A percentile compares a stretch with the other conserved stretches of the same genome.
phyloP scores from a whole-genome alignment of 2,888 invertebrate genomes.

The Ectropis crepuscularia region DNA sequence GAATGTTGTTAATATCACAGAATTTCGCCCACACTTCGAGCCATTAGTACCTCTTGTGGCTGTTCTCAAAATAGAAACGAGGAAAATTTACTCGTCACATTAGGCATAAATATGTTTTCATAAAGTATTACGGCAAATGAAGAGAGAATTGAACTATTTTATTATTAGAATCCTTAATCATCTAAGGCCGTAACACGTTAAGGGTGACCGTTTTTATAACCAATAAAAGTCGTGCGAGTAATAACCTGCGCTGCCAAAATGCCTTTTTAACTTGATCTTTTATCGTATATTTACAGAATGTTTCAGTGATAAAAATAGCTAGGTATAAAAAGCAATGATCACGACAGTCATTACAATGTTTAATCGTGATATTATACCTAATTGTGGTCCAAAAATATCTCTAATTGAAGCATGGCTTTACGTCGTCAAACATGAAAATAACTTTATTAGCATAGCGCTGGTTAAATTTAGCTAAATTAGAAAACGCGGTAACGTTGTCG shows the following conservation, averaged over 20 bases:
- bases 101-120: not conserved
- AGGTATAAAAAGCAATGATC: not conserved
- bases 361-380: slow-evolving; percentile 24
- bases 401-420: slow-evolving; percentile 22
- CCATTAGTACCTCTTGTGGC: slow-evolving; percentile 2
- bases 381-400: slow-evolving; percentile 17
- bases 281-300: slow-evolving; percentile 12
- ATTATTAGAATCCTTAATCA: not conserved
- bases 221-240: slow-evolving; percentile 18
- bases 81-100: slow-evolving; percentile 1
- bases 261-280: slow-evolving; percentile 11
- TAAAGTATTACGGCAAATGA: not conserved
- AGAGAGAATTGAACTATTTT: not conserved
- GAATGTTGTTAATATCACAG: slow-evolving; percentile 18
- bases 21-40: slow-evolving; percentile 10
- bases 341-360: slow-evolving; percentile 14
- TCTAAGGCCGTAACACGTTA: not conserved
- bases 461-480: slow-evolving; percentile 12
- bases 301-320: slow-evolving; percentile 3
- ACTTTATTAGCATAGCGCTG: slow-evolving; percentile 12
- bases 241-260: not conserved
- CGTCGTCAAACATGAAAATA: slow-evolving; percentile 21
- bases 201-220: slow-evolving; percentile 7
- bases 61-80: not conserved
- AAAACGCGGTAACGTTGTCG: slow-evolving; percentile 3